phyloP scores from a whole-genome alignment of 2,113 vertebrate species.

The Vulpes vulpes region DNA sequence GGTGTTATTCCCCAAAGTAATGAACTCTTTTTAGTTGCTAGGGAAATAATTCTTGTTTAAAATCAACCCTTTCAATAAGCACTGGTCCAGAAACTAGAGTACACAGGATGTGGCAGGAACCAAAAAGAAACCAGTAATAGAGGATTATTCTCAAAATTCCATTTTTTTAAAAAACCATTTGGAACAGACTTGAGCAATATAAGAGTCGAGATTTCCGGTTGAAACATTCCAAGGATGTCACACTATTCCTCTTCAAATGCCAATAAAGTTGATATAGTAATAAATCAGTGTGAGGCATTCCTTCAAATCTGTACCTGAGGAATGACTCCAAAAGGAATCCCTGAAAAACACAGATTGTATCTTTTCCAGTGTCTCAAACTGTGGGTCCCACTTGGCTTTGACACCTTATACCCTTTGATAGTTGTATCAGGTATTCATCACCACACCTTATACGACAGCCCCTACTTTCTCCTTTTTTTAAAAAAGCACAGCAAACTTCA shows the following conservation, averaged over 20 bases:
- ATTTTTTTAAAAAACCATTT: background rate
- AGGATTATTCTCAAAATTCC: background rate
- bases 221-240: conserved; percentile 10
- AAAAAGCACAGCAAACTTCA: background rate
- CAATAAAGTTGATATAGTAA: background rate
- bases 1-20: background rate
- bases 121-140: background rate
- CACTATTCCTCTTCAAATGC: background rate
- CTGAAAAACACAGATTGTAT: background rate
- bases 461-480: background rate
- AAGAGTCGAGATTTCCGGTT: background rate
- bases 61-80: background rate
- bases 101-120: background rate
- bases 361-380: background rate
- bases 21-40: background rate
- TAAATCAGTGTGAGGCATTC: background rate
- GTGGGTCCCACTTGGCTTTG: background rate
- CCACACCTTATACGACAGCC: background rate
- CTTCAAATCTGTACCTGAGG: background rate
- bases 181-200: background rate
- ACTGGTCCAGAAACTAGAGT: background rate
- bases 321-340: background rate
- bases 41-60: background rate
- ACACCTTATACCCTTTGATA: background rate
- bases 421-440: background rate